A percentile compares a stretch with the other conserved stretches of the same genome.
These are phyloP conservation scores for Pachycephus smyrnensis DNA, from an alignment of 2,888 invertebrate genomes.

Conservation along the genomic window DNA sequence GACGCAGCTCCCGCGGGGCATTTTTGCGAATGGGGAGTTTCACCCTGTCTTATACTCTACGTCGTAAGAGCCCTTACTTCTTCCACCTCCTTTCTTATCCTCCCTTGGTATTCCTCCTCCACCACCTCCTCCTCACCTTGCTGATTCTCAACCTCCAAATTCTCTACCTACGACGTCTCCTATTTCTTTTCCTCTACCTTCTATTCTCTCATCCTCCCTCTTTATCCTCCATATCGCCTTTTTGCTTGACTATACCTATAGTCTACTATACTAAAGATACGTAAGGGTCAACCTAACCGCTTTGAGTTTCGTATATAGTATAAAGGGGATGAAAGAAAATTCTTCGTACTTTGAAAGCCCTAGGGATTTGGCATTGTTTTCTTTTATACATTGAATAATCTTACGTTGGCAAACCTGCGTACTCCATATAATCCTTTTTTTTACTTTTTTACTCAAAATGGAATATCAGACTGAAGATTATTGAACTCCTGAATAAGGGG, in stretches of 20 bases:
- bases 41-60: constrained; percentile 42
- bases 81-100: constrained; percentile 15
- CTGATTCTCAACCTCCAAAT: background rate
- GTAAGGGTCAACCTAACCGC: background rate
- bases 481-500: background rate
- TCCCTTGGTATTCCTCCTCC: background rate
- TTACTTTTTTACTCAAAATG: background rate
- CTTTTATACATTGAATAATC: background rate
- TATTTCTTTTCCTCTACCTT: constrained; percentile 18
- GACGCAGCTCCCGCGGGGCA: constrained; percentile 63
- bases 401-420: background rate
- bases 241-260: background rate
- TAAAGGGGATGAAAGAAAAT: background rate
- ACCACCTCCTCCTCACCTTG: constrained; percentile 6
- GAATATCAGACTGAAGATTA: background rate
- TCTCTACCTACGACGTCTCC: constrained; percentile 2
- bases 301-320: background rate
- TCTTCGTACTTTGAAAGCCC: background rate
- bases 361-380: background rate
- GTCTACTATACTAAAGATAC: background rate
- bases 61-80: constrained; percentile 35
- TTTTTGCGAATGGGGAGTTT: constrained; percentile 57
- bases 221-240: constrained; percentile 7
- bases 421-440: background rate
- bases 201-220: constrained; percentile 14